phyloP scores from a whole-genome alignment of 2,888 invertebrate genomes.

The Abrostola tripartita region DNA sequence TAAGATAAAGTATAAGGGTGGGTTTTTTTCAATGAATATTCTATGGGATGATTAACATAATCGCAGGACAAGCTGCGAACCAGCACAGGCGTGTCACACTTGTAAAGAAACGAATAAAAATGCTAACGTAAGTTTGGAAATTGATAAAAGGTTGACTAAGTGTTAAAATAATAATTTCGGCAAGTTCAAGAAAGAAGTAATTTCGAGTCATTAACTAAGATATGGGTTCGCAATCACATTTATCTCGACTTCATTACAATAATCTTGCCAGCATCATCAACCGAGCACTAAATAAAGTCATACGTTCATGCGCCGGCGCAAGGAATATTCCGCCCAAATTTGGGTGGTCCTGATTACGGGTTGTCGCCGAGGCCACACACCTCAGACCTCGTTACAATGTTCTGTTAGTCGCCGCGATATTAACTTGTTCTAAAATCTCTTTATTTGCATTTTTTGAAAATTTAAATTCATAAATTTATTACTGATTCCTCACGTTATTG shows the following conservation, averaged over 20 bases:
- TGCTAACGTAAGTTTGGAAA: constrained; percentile 69
- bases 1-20: constrained; percentile 72
- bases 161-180: neutral
- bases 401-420: constrained; percentile 60
- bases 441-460: constrained; percentile 58
- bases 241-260: neutral
- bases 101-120: constrained; percentile 74
- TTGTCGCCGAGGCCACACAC: constrained; percentile 64
- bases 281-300: constrained; percentile 9
- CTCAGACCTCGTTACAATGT: constrained; percentile 62
- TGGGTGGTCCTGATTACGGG: constrained; percentile 66
- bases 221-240: neutral
- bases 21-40: constrained; percentile 77
- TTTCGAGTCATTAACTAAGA: neutral
- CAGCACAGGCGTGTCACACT: constrained; percentile 62
- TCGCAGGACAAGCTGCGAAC: constrained; percentile 80
- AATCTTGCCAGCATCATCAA: neutral
- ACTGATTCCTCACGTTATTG: constrained; percentile 45
- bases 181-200: neutral
- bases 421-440: constrained; percentile 63
- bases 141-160: constrained; percentile 51
- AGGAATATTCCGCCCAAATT: constrained; percentile 44
- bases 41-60: constrained; percentile 78
- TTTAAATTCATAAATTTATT: constrained; percentile 68
- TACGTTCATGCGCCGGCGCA: constrained; percentile 8